Base-by-base conservation (phyloP, 2,113 vertebrate genomes). In the Antechinus stuartii region DNA sequence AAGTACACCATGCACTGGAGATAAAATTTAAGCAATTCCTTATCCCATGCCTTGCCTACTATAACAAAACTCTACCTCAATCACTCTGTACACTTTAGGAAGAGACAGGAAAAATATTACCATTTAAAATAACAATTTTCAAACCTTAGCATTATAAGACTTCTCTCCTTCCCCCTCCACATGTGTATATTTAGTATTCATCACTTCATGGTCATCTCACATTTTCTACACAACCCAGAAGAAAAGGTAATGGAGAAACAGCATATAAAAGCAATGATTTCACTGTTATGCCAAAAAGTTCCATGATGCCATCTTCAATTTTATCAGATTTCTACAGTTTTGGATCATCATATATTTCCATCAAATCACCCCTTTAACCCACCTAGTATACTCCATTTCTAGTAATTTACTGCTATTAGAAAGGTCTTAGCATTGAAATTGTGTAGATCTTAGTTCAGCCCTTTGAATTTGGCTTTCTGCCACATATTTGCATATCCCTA, bases 381-480 rank as follows among this genome's bases (percentile, higher is more conserved):
- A 54, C 19, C 84, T 3, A 14, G 23, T 27, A 23, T 8, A 25
- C 16, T 57, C 57, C 92, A 55, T 90, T 49, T 53, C 49, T 89
- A 53, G 90, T 49, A 49, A 52, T 57, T 96, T 84, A 61, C 26
- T 49, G 26, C 55, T 92, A 92, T 23, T 84, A 19, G 19, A 42
- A 84, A 42, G 68, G n/a, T 42, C n/a, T 84, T 84, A 22, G 68
- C n/a, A 84, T 84, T 84, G 68, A 2, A 6, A 42, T 42, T 42
- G 19, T 84, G 35, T 42, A 42, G n/a, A 84, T 84, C n/a, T 19
- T 42, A 84, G 16, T 23, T 84, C 68, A 84, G 68, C 19, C 68
- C 19, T 84, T 93, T 2, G 0, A 94, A 95, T 68, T 57, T 90
- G 95, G 57, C 91, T 95, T 11, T 84, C 91, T 68, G 54, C 23